Conservation (phyloP, 2,888 invertebrate genomes). For the Lasioglossum calceatum region DNA sequence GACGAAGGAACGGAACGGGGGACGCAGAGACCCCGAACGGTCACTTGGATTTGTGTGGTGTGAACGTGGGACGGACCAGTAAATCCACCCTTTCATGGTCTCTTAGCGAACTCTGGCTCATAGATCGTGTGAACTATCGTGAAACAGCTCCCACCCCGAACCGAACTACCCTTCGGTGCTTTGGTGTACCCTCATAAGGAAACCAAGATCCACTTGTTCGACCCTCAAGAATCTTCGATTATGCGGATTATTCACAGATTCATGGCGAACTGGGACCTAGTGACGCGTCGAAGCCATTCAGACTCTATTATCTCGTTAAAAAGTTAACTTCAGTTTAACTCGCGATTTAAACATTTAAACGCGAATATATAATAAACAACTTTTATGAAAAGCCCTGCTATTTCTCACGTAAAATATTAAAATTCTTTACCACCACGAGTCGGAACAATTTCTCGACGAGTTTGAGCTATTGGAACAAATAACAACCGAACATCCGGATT, state of each 20-base stretch:
- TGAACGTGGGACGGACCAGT: slow-evolving; percentile 83
- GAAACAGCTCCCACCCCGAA: slow-evolving; percentile 77
- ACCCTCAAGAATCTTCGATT: slow-evolving; percentile 72
- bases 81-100: slow-evolving; percentile 84
- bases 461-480: not conserved
- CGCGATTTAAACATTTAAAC: no score
- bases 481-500: not conserved
- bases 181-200: slow-evolving; percentile 71
- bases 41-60: slow-evolving; percentile 84
- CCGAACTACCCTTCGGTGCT: slow-evolving; percentile 72
- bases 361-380: no score
- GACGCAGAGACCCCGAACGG: slow-evolving; percentile 76
- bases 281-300: not conserved
- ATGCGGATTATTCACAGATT: slow-evolving; percentile 76
- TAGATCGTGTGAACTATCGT: slow-evolving; percentile 83
- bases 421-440: no score
- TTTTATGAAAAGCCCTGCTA: no score
- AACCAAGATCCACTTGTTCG: slow-evolving; percentile 67
- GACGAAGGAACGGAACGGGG: slow-evolving; percentile 60
- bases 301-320: not conserved
- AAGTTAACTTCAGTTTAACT: not conserved
- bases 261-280: slow-evolving; percentile 45
- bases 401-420: no score
- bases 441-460: not conserved
- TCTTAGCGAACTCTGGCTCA: slow-evolving; percentile 82